A percentile compares a stretch with the other conserved stretches of the same genome.
These are phyloP conservation scores for Triplophysa yarkandensis DNA, from an alignment of 2,797 vertebrate species.

Conservation along the genomic window DNA sequence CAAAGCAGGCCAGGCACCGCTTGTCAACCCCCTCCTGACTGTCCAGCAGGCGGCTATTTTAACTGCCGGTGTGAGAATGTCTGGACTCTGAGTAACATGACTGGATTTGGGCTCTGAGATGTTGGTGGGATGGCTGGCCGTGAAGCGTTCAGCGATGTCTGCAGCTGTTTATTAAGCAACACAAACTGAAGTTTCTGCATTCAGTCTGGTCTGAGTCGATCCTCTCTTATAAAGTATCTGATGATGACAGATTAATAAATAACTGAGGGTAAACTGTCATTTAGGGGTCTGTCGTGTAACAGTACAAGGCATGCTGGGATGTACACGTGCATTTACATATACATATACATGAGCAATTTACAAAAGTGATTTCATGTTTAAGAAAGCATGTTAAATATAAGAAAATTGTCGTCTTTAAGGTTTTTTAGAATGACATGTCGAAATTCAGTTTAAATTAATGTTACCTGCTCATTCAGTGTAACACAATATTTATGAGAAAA, in stretches of 20 bases:
- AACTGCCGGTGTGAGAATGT: slow-evolving; percentile 61
- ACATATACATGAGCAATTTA: too few species aligned
- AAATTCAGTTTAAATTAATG: too few species aligned
- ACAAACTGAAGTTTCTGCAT: slow-evolving; percentile 65
- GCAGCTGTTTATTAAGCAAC: slow-evolving; percentile 65
- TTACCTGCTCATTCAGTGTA: too few species aligned
- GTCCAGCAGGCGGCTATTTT: slow-evolving; percentile 68
- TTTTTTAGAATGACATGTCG: too few species aligned
- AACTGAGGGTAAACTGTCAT: background rate
- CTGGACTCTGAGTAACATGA: slow-evolving; percentile 64
- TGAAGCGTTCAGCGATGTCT: slow-evolving; percentile 65
- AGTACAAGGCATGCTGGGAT: background rate
- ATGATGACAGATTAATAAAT: background rate
- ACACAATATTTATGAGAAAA: too few species aligned
- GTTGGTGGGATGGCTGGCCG: slow-evolving; percentile 59
- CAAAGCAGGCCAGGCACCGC: slow-evolving; percentile 48
- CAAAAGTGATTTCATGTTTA: too few species aligned
- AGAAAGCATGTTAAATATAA: too few species aligned
- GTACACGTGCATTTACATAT: background rate
- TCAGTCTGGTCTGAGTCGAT: background rate
- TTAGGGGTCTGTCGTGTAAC: slow-evolving; percentile 2
- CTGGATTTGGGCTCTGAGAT: slow-evolving; percentile 66
- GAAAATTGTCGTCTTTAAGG: too few species aligned
- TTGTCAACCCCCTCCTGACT: slow-evolving; percentile 52
- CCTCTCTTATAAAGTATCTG: background rate